phyloP scores from a whole-genome alignment of 2,113 vertebrate genomes.

The Leptocoma aspasia region DNA sequence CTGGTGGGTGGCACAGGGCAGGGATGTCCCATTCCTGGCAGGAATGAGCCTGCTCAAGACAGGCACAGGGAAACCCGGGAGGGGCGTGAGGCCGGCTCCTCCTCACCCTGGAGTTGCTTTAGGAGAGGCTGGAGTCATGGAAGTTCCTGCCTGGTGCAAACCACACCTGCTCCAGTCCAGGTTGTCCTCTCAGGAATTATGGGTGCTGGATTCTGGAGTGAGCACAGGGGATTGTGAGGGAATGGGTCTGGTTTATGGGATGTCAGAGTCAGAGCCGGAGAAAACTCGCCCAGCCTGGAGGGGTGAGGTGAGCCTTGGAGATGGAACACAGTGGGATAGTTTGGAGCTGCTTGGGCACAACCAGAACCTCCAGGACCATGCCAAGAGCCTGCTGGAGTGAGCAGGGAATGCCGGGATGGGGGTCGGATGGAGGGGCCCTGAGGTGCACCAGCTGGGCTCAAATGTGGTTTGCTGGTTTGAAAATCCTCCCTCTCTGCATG shows the following conservation, averaged over 20 bases:
- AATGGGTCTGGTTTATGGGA: background rate
- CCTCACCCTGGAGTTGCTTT: background rate
- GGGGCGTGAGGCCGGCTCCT: background rate
- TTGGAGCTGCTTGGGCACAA: background rate
- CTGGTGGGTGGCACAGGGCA: background rate
- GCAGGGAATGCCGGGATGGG: background rate
- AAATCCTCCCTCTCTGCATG: background rate
- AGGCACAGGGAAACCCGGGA: background rate
- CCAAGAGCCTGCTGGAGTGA: background rate
- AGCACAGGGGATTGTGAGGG: too few species aligned
- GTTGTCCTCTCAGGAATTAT: background rate
- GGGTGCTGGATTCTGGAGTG: background rate
- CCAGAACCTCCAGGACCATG: fast-evolving
- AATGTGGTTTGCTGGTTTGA: slow-evolving; percentile 29
- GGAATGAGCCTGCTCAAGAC: background rate
- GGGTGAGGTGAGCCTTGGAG: background rate
- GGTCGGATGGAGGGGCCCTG: background rate
- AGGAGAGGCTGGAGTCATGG: background rate
- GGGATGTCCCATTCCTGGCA: background rate
- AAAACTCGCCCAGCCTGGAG: background rate
- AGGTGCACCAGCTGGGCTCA: background rate
- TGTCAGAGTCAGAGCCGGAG: background rate
- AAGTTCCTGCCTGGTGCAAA: background rate
- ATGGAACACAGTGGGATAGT: background rate
- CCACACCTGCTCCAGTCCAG: background rate